Percentiles rank a stretch among this genome's conserved stretches.
Conservation (phyloP, 2,113 vertebrate species). For the Trichomycterus rosablanca region DNA sequence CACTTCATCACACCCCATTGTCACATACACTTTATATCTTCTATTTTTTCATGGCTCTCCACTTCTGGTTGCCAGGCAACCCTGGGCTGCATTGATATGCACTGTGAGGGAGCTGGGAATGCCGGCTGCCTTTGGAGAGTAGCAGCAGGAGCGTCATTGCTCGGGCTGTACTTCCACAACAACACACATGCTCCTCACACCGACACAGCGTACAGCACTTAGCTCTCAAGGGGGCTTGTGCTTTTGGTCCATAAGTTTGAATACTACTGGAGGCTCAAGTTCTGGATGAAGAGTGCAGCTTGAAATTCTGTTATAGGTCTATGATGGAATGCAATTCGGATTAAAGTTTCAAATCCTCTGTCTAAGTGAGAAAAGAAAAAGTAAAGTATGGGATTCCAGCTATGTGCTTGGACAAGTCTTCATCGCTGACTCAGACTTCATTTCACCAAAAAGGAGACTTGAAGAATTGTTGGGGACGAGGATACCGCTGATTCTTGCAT, state of each 20-base stretch:
- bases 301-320: constrained; percentile 31
- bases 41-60: constrained; percentile 69
- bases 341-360: no score
- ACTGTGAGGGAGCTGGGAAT: constrained; percentile 70
- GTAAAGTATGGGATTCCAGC: no score
- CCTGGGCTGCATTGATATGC: constrained; percentile 77
- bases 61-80: constrained; percentile 87
- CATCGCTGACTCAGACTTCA: no score
- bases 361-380: no score
- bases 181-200: constrained; percentile 21
- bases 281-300: constrained; percentile 26
- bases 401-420: no score
- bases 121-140: constrained; percentile 61
- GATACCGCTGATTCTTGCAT: constrained; percentile 43
- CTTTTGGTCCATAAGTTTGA: constrained; percentile 35
- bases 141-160: constrained; percentile 52
- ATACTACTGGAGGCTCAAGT: constrained; percentile 17
- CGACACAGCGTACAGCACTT: background rate
- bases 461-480: constrained; percentile 43
- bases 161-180: constrained; percentile 44
- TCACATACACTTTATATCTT: constrained; percentile 60
- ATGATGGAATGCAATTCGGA: background rate
- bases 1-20: constrained; percentile 54
- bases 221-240: background rate
- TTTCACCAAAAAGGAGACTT: constrained; percentile 36